phyloP scores from a whole-genome alignment of 2,797 vertebrate genomes.

The Macropus fuliginosus region DNA sequence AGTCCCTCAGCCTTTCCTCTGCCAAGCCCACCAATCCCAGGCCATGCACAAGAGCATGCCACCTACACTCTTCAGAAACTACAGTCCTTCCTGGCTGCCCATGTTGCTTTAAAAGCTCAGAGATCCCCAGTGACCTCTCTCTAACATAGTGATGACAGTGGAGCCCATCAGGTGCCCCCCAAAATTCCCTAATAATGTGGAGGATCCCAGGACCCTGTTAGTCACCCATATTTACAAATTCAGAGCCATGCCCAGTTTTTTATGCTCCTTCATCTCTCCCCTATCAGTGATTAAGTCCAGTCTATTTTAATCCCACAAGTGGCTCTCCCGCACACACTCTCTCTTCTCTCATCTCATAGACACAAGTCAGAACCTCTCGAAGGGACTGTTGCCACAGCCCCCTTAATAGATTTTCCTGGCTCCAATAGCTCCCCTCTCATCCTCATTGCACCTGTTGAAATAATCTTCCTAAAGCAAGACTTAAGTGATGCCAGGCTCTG shows the following conservation, averaged over 20 bases:
- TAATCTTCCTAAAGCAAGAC: background rate
- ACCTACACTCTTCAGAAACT: background rate
- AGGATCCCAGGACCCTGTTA: background rate
- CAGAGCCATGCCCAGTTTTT: background rate
- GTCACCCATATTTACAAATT: background rate
- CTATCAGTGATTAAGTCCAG: background rate
- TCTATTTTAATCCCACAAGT: too few relatives aligned
- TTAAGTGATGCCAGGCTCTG: background rate
- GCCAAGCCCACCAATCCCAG: too few relatives aligned
- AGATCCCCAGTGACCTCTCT: background rate
- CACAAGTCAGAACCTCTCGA: background rate
- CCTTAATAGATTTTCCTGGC: background rate
- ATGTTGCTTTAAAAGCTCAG: background rate
- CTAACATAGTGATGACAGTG: background rate
- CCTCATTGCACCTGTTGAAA: background rate
- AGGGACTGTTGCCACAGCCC: background rate
- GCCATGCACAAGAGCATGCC: accelerated
- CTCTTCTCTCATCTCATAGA: background rate
- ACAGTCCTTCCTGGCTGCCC: background rate
- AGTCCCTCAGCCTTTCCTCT: background rate
- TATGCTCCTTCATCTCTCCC: background rate
- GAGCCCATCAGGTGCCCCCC: background rate
- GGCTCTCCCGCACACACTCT: background rate
- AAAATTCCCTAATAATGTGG: background rate
- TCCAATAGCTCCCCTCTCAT: background rate